These are phyloP conservation scores for Pogonognathellus flavescens DNA, from an alignment of 1,140 invertebrate species.

Conservation along the genomic window DNA sequence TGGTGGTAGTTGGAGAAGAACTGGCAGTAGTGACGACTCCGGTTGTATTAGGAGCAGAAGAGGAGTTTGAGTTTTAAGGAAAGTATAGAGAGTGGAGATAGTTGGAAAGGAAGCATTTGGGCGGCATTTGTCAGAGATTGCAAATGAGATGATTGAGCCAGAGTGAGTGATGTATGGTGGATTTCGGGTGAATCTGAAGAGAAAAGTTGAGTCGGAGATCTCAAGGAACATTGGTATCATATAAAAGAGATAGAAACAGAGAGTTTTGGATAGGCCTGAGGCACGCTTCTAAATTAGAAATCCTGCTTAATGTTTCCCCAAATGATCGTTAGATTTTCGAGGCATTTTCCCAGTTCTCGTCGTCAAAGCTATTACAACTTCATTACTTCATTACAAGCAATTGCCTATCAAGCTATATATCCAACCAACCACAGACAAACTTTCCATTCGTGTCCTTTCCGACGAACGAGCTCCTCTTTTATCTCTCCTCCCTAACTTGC, in stretches of 20 bases:
- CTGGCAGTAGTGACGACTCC: neutral
- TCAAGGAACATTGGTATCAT: slow-evolving; percentile 61
- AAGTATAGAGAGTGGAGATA: slow-evolving; percentile 23
- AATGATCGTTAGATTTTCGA: slow-evolving; percentile 64
- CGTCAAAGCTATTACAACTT: slow-evolving; percentile 65
- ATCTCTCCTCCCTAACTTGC: slow-evolving; percentile 58
- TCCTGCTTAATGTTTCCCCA: slow-evolving; percentile 66
- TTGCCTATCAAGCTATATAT: slow-evolving; percentile 65
- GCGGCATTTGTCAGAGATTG: slow-evolving; percentile 63
- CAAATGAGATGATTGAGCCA: slow-evolving; percentile 66
- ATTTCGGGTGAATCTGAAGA: slow-evolving; percentile 59
- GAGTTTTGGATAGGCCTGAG: slow-evolving; percentile 59
- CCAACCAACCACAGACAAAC: slow-evolving; percentile 62
- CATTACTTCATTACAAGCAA: slow-evolving; percentile 67
- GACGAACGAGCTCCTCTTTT: slow-evolving; percentile 50
- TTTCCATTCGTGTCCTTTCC: slow-evolving; percentile 59
- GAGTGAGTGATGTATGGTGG: slow-evolving; percentile 65
- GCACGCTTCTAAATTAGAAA: slow-evolving; percentile 66
- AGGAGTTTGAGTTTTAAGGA: neutral
- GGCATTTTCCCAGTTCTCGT: slow-evolving; percentile 55
- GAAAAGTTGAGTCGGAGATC: slow-evolving; percentile 58
- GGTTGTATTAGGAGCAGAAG: neutral
- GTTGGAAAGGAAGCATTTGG: slow-evolving; percentile 54
- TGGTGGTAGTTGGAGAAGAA: neutral
- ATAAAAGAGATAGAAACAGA: slow-evolving; percentile 62